phyloP scores from a whole-genome alignment of 2,113 vertebrate genomes.

The Chloropsis cyanopogon region DNA sequence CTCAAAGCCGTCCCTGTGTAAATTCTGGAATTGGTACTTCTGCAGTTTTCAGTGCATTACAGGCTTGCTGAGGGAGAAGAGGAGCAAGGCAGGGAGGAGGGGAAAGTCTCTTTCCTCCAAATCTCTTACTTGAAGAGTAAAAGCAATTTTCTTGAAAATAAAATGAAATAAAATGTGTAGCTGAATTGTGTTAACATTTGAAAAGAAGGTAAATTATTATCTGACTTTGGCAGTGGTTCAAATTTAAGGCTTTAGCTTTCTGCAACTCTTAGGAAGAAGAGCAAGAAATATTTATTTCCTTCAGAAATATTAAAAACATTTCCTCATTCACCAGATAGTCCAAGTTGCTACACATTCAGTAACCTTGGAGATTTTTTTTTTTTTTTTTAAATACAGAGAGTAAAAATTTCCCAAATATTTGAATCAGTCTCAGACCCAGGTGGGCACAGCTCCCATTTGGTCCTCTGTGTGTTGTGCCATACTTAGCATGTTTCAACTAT shows the following conservation, averaged over 20 bases:
- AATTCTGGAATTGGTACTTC: not conserved
- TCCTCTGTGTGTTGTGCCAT: fast-evolving
- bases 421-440: not conserved
- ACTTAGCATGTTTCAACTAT: not conserved
- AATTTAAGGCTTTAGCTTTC: not conserved
- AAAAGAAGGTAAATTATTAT: not conserved
- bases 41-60: not conserved
- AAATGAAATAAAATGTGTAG: not conserved
- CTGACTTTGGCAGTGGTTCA: not conserved
- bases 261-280: not conserved
- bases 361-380: not conserved
- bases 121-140: not conserved
- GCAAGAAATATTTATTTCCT: not conserved
- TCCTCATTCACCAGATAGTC: not conserved
- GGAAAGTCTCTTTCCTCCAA: not conserved
- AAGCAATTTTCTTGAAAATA: not conserved
- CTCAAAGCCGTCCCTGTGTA: not conserved
- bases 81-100: not conserved
- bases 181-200: not conserved
- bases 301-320: not conserved
- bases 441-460: not conserved
- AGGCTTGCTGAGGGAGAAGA: not conserved
- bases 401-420: not conserved
- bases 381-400: not conserved
- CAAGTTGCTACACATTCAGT: not conserved